Evolutionary conservation across 2,113 vertebrate genomes (phyloP), one percentile per base, ranked within the genome.

Genomic region (Arvicanthis niloticus): DNA sequence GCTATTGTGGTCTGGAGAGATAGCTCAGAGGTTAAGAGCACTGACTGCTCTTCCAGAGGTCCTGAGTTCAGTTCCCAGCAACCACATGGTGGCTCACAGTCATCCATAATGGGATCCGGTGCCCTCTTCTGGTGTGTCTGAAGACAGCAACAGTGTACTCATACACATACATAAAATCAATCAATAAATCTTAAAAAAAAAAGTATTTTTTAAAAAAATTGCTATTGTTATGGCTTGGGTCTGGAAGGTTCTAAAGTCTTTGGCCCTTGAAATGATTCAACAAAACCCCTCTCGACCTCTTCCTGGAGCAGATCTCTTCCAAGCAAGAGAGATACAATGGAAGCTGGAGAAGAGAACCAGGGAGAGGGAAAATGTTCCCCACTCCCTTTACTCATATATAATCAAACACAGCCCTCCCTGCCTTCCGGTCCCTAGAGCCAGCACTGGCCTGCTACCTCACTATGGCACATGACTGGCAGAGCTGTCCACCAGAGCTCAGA

Each of bases 331-430:
- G 13, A 88, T 8, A 48, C 17, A 68, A 37, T 7, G 42, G 42
- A 88, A 15, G 31, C 1, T 88, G 65, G 21, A 88, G 85, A 53
- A 42, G 45, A 60, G 19, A 5, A 85, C 42, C 13, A 31, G 26
- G 58, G 84, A 62, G 1, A 34, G 7, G 91, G 53, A n/a, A 24
- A 3, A 85, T 3, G 78, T 13, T 7, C 0, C 26, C 42, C 7
- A n/a, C 12, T 42, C 12, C 10, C 37, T 40, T 60, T 48, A 37
- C 0, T 9, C 15, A 48, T 7, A 48, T 51, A 0, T 3, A 0
- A 29, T 11, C 19, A 42, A 68, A 40, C 40, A 37, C 7, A 6
- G 26, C 31, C 22, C 16, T 11, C 6, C 68, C 42, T 45, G 51
- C 62, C 58, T 45, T 31, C 87, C 24, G 8, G 3, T 13, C 91